Evolutionary conservation across 2,797 vertebrate genomes (phyloP).

Genomic region (Loris lydekkerianus): DNA sequence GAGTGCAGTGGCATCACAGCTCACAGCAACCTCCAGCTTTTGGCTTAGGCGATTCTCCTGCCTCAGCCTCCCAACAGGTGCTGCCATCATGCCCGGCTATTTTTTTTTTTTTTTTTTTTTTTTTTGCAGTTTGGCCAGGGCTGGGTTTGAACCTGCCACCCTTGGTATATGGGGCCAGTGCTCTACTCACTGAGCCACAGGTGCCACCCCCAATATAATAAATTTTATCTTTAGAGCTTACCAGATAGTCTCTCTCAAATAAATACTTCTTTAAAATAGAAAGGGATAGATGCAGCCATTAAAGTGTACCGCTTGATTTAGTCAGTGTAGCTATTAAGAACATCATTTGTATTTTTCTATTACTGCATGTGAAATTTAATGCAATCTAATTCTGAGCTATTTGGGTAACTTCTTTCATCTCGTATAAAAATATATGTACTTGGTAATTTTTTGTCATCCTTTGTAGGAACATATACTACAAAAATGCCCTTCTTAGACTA

Average conservation of each 20-base stretch:
- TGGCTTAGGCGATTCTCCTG: too few relatives aligned
- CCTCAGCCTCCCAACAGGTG: too few relatives aligned
- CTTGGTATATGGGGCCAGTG: too few relatives aligned
- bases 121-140: too few relatives aligned
- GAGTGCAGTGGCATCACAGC: too few relatives aligned
- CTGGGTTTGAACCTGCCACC: too few relatives aligned
- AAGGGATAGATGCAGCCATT: not conserved
- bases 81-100: too few relatives aligned
- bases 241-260: not conserved
- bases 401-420: conserved; percentile 46
- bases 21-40: too few relatives aligned
- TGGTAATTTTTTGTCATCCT: not conserved
- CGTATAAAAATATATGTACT: not conserved
- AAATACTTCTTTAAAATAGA: conserved; percentile 35
- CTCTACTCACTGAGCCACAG: too few relatives aligned
- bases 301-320: not conserved
- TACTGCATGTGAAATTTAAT: conserved; percentile 14
- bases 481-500: not conserved
- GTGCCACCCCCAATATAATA: not conserved
- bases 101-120: too few relatives aligned
- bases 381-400: conserved; percentile 3
- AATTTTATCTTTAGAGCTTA: not conserved
- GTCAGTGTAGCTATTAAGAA: not conserved
- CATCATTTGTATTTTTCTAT: conserved; percentile 17
- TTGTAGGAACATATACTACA: not conserved